These are phyloP conservation scores for Drosophila virilis DNA, from an alignment of 1,140 invertebrate species.

Conservation along the genomic window DNA sequence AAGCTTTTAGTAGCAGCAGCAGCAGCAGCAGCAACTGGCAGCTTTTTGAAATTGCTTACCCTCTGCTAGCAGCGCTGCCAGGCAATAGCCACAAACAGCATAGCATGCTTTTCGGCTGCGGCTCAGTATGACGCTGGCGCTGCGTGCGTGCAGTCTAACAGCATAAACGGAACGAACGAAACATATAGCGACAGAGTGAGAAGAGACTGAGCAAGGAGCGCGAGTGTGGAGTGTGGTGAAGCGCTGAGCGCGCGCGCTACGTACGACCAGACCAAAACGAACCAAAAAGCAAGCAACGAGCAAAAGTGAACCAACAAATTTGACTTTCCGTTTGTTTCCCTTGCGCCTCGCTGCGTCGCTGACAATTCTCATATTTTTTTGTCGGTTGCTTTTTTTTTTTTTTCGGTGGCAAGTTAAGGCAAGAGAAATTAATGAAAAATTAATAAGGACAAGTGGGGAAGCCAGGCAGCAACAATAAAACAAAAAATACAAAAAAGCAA, in stretches of 20 bases:
- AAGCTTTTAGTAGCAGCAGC: conserved; percentile 17
- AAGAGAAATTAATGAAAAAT: conserved; percentile 45
- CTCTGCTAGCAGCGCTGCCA: conserved; percentile 25
- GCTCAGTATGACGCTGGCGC: conserved; percentile 77
- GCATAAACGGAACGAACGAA: conserved; percentile 38
- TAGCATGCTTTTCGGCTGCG: conserved; percentile 66
- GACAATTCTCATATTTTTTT: conserved; percentile 45
- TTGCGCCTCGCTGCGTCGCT: conserved; percentile 21
- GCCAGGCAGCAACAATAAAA: not conserved
- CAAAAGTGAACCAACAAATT: conserved; percentile 28
- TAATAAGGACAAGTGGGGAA: conserved; percentile 38
- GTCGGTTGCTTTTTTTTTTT: conserved; percentile 46
- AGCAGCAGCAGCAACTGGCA: not conserved
- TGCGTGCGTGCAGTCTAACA: conserved; percentile 79
- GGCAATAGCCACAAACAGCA: conserved; percentile 48
- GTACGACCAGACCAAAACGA: conserved; percentile 23
- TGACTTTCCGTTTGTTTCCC: conserved; percentile 43
- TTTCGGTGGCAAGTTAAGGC: conserved; percentile 50
- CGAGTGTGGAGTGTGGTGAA: conserved; percentile 19
- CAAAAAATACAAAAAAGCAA: conserved; percentile 13
- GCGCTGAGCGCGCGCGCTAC: conserved; percentile 31
- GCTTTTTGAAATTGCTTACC: conserved; percentile 28
- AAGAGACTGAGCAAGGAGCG: conserved; percentile 38
- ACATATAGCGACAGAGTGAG: conserved; percentile 28
- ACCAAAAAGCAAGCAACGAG: conserved; percentile 6